A percentile compares a stretch with the other conserved stretches of the same genome.
Conservation (phyloP, 2,888 invertebrate genomes). For the Lysandra bellargus region DNA sequence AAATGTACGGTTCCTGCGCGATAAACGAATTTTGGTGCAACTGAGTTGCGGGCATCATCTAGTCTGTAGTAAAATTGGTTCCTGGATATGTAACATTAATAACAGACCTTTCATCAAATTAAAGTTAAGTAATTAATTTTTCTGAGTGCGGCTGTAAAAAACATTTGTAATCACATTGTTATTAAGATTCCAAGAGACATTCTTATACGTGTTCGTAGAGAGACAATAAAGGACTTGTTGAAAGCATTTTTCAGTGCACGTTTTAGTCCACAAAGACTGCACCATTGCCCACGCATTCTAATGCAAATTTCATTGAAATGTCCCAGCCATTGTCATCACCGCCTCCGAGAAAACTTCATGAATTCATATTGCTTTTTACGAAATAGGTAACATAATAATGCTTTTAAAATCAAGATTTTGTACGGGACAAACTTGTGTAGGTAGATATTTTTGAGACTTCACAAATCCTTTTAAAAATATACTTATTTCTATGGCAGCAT, state of each 20-base stretch:
- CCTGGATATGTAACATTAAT: too few species aligned
- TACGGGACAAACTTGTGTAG: neutral
- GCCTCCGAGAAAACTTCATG: conserved; percentile 58
- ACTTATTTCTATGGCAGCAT: neutral
- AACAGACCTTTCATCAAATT: too few species aligned
- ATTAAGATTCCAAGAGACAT: neutral
- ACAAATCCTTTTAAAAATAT: neutral
- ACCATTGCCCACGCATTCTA: conserved; percentile 66
- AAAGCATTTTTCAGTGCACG: conserved; percentile 42
- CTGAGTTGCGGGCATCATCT: too few species aligned
- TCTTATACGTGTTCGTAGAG: neutral
- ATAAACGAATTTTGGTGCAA: too few species aligned
- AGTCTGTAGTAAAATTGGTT: too few species aligned
- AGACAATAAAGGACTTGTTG: conserved; percentile 19
- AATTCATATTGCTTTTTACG: conserved; percentile 48
- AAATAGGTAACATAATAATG: conserved; percentile 24
- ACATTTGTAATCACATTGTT: too few species aligned
- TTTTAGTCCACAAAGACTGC: conserved; percentile 63
- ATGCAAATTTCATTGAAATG: conserved; percentile 77
- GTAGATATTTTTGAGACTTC: too few species aligned
- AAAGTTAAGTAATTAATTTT: too few species aligned
- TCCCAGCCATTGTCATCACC: conserved; percentile 68
- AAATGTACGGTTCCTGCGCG: too few species aligned
- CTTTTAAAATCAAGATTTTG: neutral
- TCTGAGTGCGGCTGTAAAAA: too few species aligned